Base-by-base conservation (phyloP, 2,113 vertebrate genomes). In the Erythrolamprus reginae region DNA sequence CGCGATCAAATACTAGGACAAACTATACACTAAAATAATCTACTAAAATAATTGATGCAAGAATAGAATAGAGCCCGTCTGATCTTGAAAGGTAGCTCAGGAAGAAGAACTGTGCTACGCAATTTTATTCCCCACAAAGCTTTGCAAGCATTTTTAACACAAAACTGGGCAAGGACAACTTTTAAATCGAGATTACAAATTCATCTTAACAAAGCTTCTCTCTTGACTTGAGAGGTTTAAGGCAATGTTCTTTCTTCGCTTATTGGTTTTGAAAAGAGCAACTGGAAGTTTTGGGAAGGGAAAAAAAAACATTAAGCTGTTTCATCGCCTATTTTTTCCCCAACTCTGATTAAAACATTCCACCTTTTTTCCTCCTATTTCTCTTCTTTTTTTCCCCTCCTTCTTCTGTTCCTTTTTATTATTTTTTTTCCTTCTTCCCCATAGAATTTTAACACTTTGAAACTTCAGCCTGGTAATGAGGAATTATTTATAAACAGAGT, bases 401-500 rank as follows among this genome's bases (percentile, higher is more conserved):
- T 51, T 19, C 26, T 23, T 51, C 33, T 10, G 3, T 45, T 77
- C 85, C 42, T 70, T 47, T 51, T 51, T n/a, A n/a, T n/a, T n/a
- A n/a, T n/a, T n/a, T n/a, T n/a, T n/a, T n/a, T n/a, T n/a, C n/a
- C n/a, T 51, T 13, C 15, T 51, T 4, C 56, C 56, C 58, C 28
- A 5, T 21, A 12, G 93, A 92, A 96, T 95, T 94, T 97, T 96
- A 96, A 97, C 97, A 97, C 97, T 96, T 97, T 97, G 97, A 96
- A 97, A 96, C 95, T 95, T 95, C 95, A 96, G 96, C 95, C 95
- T 70, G 93, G 96, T 95, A 96, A 96, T 96, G 92, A 97, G 97
- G 96, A 98, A 98, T 98, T 97, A 98, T 98, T 98, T 97, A 98
- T 98, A 97, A 97, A 96, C 97, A 97, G 97, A 95, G 96, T 95